Conservation (phyloP, 2,888 invertebrate species). For the Scaptomyza polygonia region DNA sequence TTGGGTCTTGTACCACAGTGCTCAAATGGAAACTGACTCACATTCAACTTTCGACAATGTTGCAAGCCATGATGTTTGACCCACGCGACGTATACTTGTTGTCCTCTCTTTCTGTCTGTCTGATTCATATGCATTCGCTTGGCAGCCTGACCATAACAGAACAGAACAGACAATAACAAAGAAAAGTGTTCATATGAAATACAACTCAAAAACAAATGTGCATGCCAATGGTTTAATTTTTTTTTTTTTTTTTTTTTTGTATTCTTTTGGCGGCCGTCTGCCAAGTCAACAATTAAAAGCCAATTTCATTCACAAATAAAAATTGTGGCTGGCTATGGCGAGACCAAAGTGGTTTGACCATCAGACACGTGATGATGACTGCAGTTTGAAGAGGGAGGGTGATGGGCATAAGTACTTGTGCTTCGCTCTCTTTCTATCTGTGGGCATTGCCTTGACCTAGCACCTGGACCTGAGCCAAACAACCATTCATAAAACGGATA, state of each 20-base stretch:
- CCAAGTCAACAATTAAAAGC: conserved; percentile 67
- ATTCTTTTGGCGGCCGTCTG: conserved; percentile 43
- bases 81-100: conserved; percentile 52
- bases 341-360: conserved; percentile 23
- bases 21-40: conserved; percentile 40
- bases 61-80: conserved; percentile 35
- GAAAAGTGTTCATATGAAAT: conserved; percentile 14
- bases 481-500: neutral
- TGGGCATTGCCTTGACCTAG: conserved; percentile 41
- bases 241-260: conserved; percentile 6
- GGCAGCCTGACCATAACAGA: conserved; percentile 38
- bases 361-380: conserved; percentile 38
- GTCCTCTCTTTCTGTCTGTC: conserved; percentile 2
- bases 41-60: conserved; percentile 27
- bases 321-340: conserved; percentile 20
- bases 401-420: conserved; percentile 10
- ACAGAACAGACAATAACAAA: conserved; percentile 41
- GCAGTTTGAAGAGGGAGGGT: neutral
- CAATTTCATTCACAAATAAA: conserved; percentile 70
- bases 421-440: neutral
- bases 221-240: conserved; percentile 45
- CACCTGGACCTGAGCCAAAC: conserved; percentile 44
- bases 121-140: conserved; percentile 42
- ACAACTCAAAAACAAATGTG: conserved; percentile 45
- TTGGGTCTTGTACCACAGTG: conserved; percentile 29